These are phyloP conservation scores for Anarrhichthys ocellatus DNA, from an alignment of 2,113 vertebrate species.

Conservation along the genomic window DNA sequence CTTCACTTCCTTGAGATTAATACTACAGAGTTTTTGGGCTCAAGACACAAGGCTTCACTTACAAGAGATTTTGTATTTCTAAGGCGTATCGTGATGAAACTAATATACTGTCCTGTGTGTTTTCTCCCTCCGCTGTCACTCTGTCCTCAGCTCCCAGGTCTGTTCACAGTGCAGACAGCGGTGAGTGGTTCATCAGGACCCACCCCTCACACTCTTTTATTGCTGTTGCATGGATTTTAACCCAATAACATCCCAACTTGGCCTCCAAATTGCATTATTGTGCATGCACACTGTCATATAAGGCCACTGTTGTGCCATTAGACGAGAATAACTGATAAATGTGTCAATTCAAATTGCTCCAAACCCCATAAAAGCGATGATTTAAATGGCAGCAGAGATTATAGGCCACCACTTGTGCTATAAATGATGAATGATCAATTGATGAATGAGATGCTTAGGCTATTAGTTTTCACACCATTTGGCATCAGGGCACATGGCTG, in stretches of 20 bases:
- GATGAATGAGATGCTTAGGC: slow-evolving; percentile 14
- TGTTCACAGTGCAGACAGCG: slow-evolving; percentile 89
- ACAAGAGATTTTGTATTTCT: not conserved
- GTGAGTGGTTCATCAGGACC: slow-evolving; percentile 83
- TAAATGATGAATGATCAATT: not conserved
- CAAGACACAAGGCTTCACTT: not conserved
- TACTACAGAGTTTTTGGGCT: not conserved
- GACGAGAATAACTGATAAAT: not conserved
- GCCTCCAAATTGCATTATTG: not conserved
- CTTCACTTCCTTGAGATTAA: not conserved
- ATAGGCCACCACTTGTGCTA: not conserved
- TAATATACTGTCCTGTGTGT: not conserved
- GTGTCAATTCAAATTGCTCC: not conserved
- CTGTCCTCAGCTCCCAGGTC: slow-evolving; percentile 79
- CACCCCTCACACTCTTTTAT: not conserved
- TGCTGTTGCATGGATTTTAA: not conserved
- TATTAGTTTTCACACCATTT: slow-evolving; percentile 1
- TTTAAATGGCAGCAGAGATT: slow-evolving; percentile 1
- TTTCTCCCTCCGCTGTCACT: not conserved
- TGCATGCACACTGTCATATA: not conserved
- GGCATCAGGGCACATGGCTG: not conserved
- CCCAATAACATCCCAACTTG: not conserved
- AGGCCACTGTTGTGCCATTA: not conserved
- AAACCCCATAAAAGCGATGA: not conserved
- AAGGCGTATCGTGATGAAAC: not conserved